Base-by-base conservation (phyloP, 1,140 invertebrate genomes). In the Drosophila erecta region DNA sequence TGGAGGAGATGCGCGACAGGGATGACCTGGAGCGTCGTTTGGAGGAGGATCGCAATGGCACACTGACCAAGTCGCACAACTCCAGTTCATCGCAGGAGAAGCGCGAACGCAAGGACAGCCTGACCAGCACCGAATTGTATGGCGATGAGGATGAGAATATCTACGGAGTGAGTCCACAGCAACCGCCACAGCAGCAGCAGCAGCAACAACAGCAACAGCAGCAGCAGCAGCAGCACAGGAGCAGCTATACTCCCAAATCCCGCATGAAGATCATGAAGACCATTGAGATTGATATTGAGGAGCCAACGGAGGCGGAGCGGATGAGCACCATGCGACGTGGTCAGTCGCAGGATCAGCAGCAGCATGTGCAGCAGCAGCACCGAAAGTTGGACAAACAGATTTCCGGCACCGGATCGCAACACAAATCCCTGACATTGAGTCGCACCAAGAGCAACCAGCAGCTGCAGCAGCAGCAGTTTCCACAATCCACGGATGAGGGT, bases 221-320 rank as follows among this genome's bases (percentile, higher is more conserved):
- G 17, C 76, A 69, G 17, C 67, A 70, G 37, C 58, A 60, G 40
- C 56, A 74, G 15, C 72, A 73, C 33, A 72, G 76, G 54, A 85
- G 80, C 61, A 66, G 79, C 50, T 91, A 90, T 14, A 92, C 90
- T 12, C 90, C 90, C 49, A 92, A 92, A 55, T 92, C 91, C 3
- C 79, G 91, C 41, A 92, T 92, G 90, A 92, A 92, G 71, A 92
- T 92, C 20, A 92, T 92, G 90, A 92, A 92, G 51, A 92, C 91
- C 17, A 92, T 92, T 20, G 91, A 92, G 50, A 92, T 92, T 57
- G 90, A 92, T 54, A 92, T 92, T 4, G 90, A 92, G 35, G 89
- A 91, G 65, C 90, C 90, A 3, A 78, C 76, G 24, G 91, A 92
- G 22, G 76, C 59, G 44, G 90, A 92, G 10, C 60, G 86, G 0